Percentiles rank a stretch among this genome's conserved stretches.
Evolutionary conservation across 2,888 invertebrate genomes (phyloP).

Genomic region (Phaonia tiefii): DNA sequence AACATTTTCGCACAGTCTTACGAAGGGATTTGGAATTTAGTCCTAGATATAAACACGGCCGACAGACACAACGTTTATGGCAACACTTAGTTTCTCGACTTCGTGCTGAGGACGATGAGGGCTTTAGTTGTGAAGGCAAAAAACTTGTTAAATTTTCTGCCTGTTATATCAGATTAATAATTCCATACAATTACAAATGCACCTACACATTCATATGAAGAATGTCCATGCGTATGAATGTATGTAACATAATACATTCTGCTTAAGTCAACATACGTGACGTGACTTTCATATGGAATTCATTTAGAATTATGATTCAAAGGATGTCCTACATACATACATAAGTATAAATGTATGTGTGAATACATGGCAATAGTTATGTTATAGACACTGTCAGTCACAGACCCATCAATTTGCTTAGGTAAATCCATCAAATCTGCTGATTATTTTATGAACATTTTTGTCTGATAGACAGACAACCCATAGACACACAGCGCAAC

Average conservation of each 20-base stretch:
- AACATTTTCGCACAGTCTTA: slow-evolving; percentile 43
- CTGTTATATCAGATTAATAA: slow-evolving; percentile 37
- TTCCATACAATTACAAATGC: slow-evolving; percentile 37
- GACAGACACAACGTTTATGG: slow-evolving; percentile 1
- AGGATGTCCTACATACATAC: too few species aligned
- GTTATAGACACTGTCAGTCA: too few species aligned
- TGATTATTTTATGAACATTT: slow-evolving; percentile 32
- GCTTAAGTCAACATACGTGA: slow-evolving; percentile 46
- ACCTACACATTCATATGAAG: slow-evolving; percentile 29
- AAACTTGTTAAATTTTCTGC: slow-evolving; percentile 43
- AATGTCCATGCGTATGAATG: background rate
- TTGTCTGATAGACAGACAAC: background rate
- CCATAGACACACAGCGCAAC: background rate
- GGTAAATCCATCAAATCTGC: slow-evolving; percentile 36
- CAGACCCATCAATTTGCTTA: slow-evolving; percentile 6
- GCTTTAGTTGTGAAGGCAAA: background rate
- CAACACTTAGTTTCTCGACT: too few species aligned
- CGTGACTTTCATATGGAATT: slow-evolving; percentile 49
- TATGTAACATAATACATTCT: slow-evolving; percentile 21
- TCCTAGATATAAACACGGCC: background rate
- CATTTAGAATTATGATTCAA: slow-evolving; percentile 1
- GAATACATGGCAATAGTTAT: too few species aligned
- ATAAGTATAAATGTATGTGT: slow-evolving; percentile 3
- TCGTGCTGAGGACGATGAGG: too few species aligned
- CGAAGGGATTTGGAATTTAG: slow-evolving; percentile 12